These are phyloP conservation scores for Leptinotarsa haldemani DNA, from an alignment of 2,888 invertebrate species.

Conservation along the genomic window DNA sequence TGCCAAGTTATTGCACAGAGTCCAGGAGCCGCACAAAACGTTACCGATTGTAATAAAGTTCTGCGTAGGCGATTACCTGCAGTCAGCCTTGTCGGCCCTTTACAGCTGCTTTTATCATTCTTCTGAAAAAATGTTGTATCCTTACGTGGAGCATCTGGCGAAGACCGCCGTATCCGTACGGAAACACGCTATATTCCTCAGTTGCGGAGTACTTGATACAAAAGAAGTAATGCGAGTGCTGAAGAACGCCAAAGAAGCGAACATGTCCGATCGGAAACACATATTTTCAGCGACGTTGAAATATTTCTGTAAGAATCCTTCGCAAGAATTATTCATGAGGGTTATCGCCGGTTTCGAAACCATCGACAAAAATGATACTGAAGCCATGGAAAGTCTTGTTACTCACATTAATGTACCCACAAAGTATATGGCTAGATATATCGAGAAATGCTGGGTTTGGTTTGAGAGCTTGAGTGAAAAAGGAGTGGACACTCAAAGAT, in stretches of 20 bases:
- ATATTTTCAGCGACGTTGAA: slow-evolving; percentile 44
- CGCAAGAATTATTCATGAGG: slow-evolving; percentile 36
- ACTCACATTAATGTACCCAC: slow-evolving; percentile 36
- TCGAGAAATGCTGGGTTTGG: slow-evolving; percentile 44
- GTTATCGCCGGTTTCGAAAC: slow-evolving; percentile 39
- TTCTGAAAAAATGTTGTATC: slow-evolving; percentile 40
- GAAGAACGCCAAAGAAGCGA: slow-evolving; percentile 28
- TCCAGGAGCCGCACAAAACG: slow-evolving; percentile 34
- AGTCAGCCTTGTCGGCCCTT: slow-evolving; percentile 42
- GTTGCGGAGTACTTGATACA: slow-evolving; percentile 41
- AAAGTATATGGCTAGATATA: slow-evolving; percentile 35
- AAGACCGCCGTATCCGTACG: slow-evolving; percentile 47
- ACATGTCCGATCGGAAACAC: slow-evolving; percentile 45
- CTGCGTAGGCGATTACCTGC: slow-evolving; percentile 49
- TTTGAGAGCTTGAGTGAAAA: slow-evolving; percentile 25
- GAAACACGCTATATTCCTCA: slow-evolving; percentile 49
- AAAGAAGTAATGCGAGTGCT: slow-evolving; percentile 36
- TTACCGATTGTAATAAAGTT: slow-evolving; percentile 44
- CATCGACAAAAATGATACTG: slow-evolving; percentile 45
- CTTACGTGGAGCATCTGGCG: slow-evolving; percentile 39
- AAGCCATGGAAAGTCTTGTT: slow-evolving; percentile 37
- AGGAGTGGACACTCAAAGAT: too few species aligned
- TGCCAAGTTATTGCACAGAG: slow-evolving; percentile 33
- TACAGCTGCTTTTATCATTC: slow-evolving; percentile 47
- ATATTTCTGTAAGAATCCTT: slow-evolving; percentile 48